These are phyloP conservation scores for Spilogale gracilis DNA, from an alignment of 2,113 vertebrate genomes.

Conservation along the genomic window DNA sequence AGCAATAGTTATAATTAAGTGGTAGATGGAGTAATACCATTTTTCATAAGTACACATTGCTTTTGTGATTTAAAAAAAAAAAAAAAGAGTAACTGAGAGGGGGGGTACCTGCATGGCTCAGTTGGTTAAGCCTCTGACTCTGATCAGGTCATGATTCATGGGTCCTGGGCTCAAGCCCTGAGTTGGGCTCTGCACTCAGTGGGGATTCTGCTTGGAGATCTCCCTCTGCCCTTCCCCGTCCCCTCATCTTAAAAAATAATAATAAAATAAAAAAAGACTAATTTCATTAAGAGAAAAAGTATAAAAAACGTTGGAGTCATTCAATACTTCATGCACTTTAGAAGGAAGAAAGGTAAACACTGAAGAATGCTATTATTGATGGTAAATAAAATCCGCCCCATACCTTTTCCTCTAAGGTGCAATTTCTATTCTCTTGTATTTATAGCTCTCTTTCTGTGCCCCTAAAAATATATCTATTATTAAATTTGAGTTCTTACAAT, in stretches of 20 bases:
- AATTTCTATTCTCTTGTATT: constrained; percentile 9
- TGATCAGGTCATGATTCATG: background rate
- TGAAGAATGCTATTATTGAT: background rate
- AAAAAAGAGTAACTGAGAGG: background rate
- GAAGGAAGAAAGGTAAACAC: background rate
- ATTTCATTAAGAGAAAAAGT: background rate
- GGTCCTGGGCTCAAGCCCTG: background rate
- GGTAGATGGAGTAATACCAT: background rate
- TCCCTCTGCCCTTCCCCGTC: background rate
- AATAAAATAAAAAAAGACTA: constrained; percentile 26
- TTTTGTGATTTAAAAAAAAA: background rate
- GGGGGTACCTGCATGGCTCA: background rate
- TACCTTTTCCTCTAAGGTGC: background rate
- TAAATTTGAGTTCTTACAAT: constrained; percentile 54
- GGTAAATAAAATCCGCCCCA: background rate
- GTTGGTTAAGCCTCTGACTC: background rate
- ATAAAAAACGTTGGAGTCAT: background rate
- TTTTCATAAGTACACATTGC: background rate
- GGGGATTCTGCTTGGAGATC: background rate
- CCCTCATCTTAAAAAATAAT: background rate
- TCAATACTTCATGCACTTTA: background rate
- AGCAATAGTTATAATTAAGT: background rate
- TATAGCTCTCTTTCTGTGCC: background rate
- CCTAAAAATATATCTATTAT: constrained; percentile 15
- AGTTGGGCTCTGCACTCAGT: background rate